Evolutionary conservation across 2,888 invertebrate species (phyloP).

Genomic region (Hyposoter didymator): DNA sequence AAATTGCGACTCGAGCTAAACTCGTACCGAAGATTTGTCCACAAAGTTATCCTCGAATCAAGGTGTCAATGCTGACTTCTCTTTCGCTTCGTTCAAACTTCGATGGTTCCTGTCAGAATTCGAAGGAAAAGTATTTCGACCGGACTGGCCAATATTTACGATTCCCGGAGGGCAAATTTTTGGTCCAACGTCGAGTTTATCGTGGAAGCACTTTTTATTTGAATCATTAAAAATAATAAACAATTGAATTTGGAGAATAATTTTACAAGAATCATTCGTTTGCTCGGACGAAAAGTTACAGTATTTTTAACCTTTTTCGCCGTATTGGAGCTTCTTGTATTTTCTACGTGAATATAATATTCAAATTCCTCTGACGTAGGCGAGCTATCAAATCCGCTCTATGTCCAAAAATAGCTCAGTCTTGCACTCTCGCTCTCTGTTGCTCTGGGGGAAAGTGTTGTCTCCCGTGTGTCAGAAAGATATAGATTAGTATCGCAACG

Average conservation of each 20-base stretch:
- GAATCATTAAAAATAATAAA: too few relatives aligned
- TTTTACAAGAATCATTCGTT: neutral
- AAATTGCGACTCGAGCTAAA: neutral
- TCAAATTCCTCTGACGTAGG: neutral
- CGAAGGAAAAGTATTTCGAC: too few relatives aligned
- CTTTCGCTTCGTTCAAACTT: neutral
- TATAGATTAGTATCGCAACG: constrained; percentile 1
- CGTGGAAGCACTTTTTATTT: neutral
- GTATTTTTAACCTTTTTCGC: neutral
- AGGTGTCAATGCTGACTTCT: neutral
- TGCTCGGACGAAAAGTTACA: too few relatives aligned
- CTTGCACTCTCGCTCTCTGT: neutral
- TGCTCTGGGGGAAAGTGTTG: neutral
- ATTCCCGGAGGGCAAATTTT: neutral
- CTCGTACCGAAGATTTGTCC: neutral
- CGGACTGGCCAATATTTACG: too few relatives aligned
- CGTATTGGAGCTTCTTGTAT: neutral
- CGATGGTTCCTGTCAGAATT: neutral
- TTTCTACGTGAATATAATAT: neutral
- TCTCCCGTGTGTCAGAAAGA: constrained; percentile 1
- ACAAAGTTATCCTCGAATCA: neutral
- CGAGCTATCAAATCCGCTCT: constrained; percentile 14
- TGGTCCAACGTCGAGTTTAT: neutral
- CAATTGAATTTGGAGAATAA: neutral
- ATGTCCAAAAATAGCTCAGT: constrained; percentile 24